Base-by-base conservation (phyloP, 1,140 invertebrate genomes). In the Amphibalanus amphitrite region DNA sequence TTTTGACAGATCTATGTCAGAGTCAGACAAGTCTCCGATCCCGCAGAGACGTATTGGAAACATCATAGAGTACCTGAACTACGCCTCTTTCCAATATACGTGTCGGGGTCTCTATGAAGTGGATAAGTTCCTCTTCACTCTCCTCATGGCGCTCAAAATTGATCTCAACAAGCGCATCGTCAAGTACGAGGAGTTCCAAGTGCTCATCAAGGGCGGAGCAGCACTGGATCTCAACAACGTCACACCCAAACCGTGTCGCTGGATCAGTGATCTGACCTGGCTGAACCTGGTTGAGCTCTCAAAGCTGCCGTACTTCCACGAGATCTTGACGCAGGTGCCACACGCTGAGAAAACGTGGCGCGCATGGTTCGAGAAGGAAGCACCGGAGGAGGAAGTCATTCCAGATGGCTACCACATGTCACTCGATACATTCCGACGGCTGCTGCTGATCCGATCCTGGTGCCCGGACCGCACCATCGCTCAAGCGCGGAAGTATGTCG, bases 251-350 rank as follows among this genome's bases (percentile, higher is more conserved):
- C 87, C 89, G 6, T 87, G 85, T 75, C 89, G 88, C 77, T 94
- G 92, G 91, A 87, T 94, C n/a, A 88, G 86, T 0, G 91, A 94
- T 78, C 86, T 89, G 78, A 90, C 89, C 0, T 94, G 91, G 91
- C 77, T 93, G 28, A 93, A 93, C 84, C 80, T 93, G 71, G 89
- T 92, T 0, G 87, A 91, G 74, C 79, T 93, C 0, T 86, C 87
- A 1, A 83, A 82, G 40, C 77, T 93, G n/a, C 81, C 84, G 65
- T 85, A 86, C 73, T 95, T 90, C 76, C 84, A 85, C 4, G 86
- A 88, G 28, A 72, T 75, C n/a, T 71, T 72, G 17, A 65, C 13
- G 25, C 70, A 82, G 80, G 78, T 84, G 23, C 76, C 76, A 20
- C 25, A 75, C 76, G 87, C 89, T 77, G 90, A 93, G 77, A 90